Evolutionary conservation across 2,888 invertebrate species (phyloP).

Genomic region (Pterostichus niger): DNA sequence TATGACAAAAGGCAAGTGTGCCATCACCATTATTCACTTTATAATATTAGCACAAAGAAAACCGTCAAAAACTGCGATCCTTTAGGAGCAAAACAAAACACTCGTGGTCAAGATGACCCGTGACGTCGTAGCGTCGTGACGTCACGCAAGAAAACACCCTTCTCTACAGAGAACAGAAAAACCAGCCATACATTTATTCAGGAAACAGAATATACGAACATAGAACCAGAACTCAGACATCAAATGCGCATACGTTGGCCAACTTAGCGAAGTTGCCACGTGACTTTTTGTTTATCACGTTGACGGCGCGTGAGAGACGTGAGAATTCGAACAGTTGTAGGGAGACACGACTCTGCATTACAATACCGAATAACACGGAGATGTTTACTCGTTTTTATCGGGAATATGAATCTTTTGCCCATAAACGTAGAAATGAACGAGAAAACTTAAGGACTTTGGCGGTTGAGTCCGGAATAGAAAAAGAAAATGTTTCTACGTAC

Average conservation of each 20-base stretch:
- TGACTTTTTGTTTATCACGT: constrained; percentile 38
- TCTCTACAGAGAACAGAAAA: not conserved
- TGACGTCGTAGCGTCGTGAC: constrained; percentile 1
- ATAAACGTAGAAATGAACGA: constrained; percentile 5
- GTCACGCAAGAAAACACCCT: constrained; percentile 22
- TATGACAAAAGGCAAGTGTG: no score
- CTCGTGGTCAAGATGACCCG: constrained; percentile 23
- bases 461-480: not conserved
- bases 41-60: no score
- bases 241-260: constrained; percentile 22
- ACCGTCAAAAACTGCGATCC: constrained; percentile 13
- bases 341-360: constrained; percentile 7
- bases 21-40: no score
- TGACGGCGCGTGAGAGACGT: constrained; percentile 22
- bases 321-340: constrained; percentile 36
- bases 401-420: constrained; percentile 5
- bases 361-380: constrained; percentile 33
- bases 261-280: constrained; percentile 30
- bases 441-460: constrained; percentile 5
- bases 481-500: not conserved
- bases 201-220: not conserved
- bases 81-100: constrained; percentile 26
- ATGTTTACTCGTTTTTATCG: constrained; percentile 16
- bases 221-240: not conserved
- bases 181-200: constrained; percentile 10